phyloP scores from a whole-genome alignment of 2,113 vertebrate genomes.

The Hylia prasina region DNA sequence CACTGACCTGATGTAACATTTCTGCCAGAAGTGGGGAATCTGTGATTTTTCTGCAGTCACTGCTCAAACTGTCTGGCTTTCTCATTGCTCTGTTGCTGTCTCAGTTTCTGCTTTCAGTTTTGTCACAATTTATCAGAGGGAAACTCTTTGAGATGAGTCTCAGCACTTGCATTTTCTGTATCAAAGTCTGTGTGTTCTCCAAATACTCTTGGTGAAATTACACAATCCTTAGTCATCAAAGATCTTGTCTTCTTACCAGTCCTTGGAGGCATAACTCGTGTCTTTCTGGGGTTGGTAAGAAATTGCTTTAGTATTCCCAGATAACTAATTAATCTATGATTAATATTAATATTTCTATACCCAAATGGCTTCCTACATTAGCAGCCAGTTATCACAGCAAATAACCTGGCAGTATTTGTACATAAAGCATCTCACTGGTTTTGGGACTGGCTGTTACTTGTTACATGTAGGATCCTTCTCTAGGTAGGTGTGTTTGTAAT shows the following conservation, averaged over 20 bases:
- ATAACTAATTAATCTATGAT: conserved; percentile 40
- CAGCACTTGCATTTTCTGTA: background rate
- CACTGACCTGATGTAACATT: background rate
- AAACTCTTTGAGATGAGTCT: background rate
- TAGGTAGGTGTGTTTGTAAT: background rate
- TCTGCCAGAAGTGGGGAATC: background rate
- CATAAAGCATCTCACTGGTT: background rate
- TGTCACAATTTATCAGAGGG: background rate
- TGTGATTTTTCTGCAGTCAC: background rate
- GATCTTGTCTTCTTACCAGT: background rate
- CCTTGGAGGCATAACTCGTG: background rate
- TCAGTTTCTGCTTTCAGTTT: background rate
- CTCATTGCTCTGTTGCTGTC: background rate
- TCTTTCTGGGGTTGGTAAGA: background rate
- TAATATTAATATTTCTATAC: conserved; percentile 39
- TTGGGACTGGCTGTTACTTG: background rate
- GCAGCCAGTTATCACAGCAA: conserved; percentile 29
- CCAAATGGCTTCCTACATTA: conserved; percentile 10
- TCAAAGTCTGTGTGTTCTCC: background rate
- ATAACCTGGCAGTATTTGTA: conserved; percentile 32
- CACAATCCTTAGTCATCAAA: background rate
- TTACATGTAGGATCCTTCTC: background rate
- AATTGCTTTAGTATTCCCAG: conserved; percentile 23
- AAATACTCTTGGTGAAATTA: background rate
- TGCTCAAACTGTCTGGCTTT: background rate